Conservation (phyloP, 2,888 invertebrate species). For the Torymus texanus region DNA sequence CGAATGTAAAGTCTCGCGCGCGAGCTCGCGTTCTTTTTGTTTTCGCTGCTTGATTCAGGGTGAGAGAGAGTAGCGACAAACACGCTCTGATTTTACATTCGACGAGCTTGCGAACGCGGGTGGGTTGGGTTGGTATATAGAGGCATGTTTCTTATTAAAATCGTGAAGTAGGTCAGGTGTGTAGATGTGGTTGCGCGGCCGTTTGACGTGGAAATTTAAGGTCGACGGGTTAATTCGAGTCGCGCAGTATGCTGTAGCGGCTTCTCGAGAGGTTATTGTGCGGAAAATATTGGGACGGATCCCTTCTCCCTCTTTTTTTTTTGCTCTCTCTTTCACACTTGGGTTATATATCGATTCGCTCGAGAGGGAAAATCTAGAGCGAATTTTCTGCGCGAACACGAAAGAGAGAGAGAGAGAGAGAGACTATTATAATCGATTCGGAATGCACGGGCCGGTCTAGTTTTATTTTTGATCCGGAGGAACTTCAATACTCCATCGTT, state of each 20-base stretch:
- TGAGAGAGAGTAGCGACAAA: not conserved
- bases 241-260: not conserved
- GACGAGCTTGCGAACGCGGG: not conserved
- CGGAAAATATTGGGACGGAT: constrained; percentile 3
- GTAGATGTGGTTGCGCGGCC: not conserved
- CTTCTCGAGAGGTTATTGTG: not conserved
- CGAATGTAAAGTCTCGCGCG: constrained; percentile 26
- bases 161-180: constrained; percentile 13
- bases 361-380: no score
- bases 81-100: constrained; percentile 13
- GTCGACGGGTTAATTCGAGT: constrained; percentile 1
- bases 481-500: no score
- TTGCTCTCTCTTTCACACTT: no score
- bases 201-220: not conserved
- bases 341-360: no score
- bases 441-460: no score
- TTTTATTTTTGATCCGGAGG: no score
- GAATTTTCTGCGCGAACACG: no score
- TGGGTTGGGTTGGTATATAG: no score
- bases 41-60: not conserved
- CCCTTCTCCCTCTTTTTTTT: no score
- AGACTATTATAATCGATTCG: no score
- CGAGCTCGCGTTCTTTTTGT: constrained; percentile 20
- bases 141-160: constrained; percentile 25
- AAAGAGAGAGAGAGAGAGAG: no score